Evolutionary conservation across 92 coral and sea anemone species (phyloP).

Genomic region (Palythoa heliodiscus): DNA sequence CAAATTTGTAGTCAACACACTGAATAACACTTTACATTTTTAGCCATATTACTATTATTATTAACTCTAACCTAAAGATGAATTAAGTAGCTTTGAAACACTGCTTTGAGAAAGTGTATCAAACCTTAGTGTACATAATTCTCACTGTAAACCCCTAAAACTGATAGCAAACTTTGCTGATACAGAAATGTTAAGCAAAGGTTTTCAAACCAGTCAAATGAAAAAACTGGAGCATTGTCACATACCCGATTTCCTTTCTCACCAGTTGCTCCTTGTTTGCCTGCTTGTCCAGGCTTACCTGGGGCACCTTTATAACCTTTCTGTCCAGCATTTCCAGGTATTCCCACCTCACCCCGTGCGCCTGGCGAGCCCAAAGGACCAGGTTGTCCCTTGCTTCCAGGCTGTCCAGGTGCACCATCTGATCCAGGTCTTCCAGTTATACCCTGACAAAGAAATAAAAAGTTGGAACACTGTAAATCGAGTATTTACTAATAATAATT

Average conservation of each 20-base stretch:
- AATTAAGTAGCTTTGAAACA: too few species aligned
- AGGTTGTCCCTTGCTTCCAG: conserved; percentile 10
- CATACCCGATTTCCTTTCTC: conserved; percentile 29
- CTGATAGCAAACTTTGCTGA: too few species aligned
- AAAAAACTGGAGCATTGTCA: background rate
- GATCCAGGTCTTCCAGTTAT: background rate
- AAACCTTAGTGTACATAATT: too few species aligned
- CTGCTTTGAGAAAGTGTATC: too few species aligned
- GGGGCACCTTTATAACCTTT: conserved; percentile 17
- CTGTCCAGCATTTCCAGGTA: background rate
- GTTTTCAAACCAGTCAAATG: background rate
- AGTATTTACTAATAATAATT: too few species aligned
- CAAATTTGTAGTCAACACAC: too few species aligned
- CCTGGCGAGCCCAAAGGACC: background rate
- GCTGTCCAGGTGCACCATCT: background rate
- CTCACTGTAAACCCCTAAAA: too few species aligned
- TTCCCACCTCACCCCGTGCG: background rate
- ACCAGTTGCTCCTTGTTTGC: conserved; percentile 12
- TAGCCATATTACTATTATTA: too few species aligned
- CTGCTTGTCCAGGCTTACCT: conserved; percentile 8
- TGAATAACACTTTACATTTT: too few species aligned
- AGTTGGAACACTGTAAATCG: background rate
- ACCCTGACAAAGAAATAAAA: background rate
- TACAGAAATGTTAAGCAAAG: too few species aligned
- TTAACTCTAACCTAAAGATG: too few species aligned